phyloP scores from a whole-genome alignment of 2,888 invertebrate species.

The Therioaphis trifolii region DNA sequence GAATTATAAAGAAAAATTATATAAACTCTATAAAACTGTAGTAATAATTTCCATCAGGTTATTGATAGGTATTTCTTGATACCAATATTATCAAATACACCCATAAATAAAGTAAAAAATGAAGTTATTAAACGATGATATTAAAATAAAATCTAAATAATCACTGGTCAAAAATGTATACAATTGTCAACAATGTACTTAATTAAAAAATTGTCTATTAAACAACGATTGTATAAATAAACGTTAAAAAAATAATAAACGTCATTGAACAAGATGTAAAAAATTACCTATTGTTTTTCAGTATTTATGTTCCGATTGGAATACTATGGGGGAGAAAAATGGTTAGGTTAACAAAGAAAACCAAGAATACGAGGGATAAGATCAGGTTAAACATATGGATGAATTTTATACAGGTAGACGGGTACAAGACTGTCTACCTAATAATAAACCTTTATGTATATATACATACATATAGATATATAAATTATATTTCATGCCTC shows the following conservation, averaged over 20 bases:
- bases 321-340: conserved; percentile 43
- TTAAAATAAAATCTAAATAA: too few relatives aligned
- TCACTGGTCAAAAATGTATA: neutral
- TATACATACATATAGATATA: neutral
- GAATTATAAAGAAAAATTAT: too few relatives aligned
- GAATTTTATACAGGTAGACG: neutral
- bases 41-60: too few relatives aligned
- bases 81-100: too few relatives aligned
- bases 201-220: conserved; percentile 33
- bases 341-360: neutral
- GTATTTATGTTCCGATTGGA: conserved; percentile 32
- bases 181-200: neutral
- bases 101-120: too few relatives aligned
- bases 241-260: conserved; percentile 30
- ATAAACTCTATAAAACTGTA: too few relatives aligned
- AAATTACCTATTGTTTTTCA: conserved; percentile 47
- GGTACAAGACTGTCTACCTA: neutral
- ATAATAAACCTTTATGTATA: neutral
- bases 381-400: conserved; percentile 36
- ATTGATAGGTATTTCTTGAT: too few relatives aligned
- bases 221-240: neutral
- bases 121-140: too few relatives aligned
- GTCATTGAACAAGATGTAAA: conserved; percentile 10
- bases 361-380: conserved; percentile 17
- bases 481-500: conserved; percentile 3